Conservation (phyloP, 2,888 invertebrate genomes). For the Lingula anatina region DNA sequence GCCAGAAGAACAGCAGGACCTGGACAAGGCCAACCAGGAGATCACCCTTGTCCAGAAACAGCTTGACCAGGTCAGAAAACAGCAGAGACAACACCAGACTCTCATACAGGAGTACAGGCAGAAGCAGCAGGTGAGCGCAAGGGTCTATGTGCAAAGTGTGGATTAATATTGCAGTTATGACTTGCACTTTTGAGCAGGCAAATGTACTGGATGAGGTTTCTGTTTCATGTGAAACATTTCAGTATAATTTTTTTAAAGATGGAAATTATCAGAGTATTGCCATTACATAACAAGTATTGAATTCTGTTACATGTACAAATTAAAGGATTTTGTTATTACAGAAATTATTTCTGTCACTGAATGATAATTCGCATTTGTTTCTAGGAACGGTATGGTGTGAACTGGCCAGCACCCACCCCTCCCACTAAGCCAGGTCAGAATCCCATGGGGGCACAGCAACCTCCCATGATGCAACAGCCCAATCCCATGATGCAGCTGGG, state of each 20-base stretch:
- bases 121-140: constrained; percentile 42
- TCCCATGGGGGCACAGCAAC: too few relatives aligned
- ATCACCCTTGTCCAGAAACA: constrained; percentile 54
- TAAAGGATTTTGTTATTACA: too few relatives aligned
- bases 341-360: too few relatives aligned
- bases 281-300: neutral
- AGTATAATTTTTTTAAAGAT: neutral
- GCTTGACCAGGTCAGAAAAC: constrained; percentile 52
- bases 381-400: neutral
- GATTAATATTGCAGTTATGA: too few relatives aligned
- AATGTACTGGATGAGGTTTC: neutral
- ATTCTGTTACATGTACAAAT: neutral
- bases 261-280: neutral
- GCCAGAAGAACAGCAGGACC: constrained; percentile 65
- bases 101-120: constrained; percentile 38
- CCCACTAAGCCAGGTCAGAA: neutral
- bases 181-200: neutral
- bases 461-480: too few relatives aligned
- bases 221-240: too few relatives aligned
- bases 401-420: neutral
- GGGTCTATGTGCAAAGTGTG: too few relatives aligned
- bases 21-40: constrained; percentile 40
- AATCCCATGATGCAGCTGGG: too few relatives aligned
- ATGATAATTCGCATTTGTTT: too few relatives aligned
- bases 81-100: constrained; percentile 41